These are phyloP conservation scores for Tichodroma muraria DNA, from an alignment of 2,113 vertebrate genomes.

Conservation along the genomic window DNA sequence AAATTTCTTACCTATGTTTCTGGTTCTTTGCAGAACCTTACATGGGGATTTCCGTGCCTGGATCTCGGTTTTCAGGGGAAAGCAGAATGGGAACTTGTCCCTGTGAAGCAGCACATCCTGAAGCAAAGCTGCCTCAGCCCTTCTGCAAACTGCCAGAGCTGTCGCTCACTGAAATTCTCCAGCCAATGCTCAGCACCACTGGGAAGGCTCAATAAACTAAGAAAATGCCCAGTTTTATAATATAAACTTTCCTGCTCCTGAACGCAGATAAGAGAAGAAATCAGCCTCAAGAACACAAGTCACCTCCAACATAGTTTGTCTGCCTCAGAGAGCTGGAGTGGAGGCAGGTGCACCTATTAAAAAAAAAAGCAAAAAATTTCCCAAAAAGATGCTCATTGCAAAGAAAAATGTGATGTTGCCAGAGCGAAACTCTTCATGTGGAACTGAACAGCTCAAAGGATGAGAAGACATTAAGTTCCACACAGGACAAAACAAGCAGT, in stretches of 20 bases:
- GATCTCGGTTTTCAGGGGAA: not conserved
- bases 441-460: not conserved
- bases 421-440: not conserved
- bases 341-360: not conserved
- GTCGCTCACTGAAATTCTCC: not conserved
- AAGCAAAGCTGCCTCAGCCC: not conserved
- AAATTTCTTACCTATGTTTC: not conserved
- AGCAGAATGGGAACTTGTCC: not conserved
- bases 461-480: not conserved
- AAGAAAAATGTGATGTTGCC: not conserved
- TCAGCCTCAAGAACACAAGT: not conserved
- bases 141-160: not conserved
- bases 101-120: rapidly evolving
- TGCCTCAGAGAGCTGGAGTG: not conserved
- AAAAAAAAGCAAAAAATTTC: not conserved
- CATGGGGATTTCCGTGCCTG: rapidly evolving
- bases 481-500: not conserved
- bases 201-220: not conserved
- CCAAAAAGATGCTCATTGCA: not conserved
- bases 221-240: not conserved
- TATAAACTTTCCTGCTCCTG: not conserved
- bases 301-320: not conserved
- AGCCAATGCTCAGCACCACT: not conserved
- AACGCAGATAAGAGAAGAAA: not conserved
- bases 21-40: not conserved